Evolutionary conservation across 1,140 invertebrate species (phyloP).

Genomic region (Drosophila navojoa): DNA sequence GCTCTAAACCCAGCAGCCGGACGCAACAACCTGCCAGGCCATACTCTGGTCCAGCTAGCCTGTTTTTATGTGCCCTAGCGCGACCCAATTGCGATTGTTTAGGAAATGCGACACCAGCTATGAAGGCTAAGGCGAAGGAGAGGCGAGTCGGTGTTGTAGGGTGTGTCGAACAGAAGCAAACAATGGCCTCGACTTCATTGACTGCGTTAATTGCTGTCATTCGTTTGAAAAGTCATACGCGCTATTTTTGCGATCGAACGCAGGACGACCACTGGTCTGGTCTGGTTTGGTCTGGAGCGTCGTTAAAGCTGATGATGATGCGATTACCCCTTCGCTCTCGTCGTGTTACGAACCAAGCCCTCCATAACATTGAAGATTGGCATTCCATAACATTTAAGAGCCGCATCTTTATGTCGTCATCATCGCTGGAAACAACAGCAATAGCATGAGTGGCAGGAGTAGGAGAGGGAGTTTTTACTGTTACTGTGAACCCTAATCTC

Average conservation of each 20-base stretch:
- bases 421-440: conserved; percentile 36
- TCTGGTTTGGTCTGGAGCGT: conserved; percentile 22
- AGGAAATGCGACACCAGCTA: conserved; percentile 1
- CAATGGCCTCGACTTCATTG: conserved; percentile 74
- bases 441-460: not conserved
- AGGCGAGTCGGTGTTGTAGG: not conserved
- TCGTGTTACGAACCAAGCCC: conserved; percentile 3
- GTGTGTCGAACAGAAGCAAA: conserved; percentile 46
- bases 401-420: conserved; percentile 50
- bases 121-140: conserved; percentile 54
- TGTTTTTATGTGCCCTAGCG: conserved; percentile 76
- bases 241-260: conserved; percentile 49
- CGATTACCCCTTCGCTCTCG: conserved; percentile 71
- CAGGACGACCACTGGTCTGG: conserved; percentile 18
- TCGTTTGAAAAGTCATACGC: conserved; percentile 79
- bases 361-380: conserved; percentile 54
- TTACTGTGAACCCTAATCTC: conserved; percentile 59
- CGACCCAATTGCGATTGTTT: conserved; percentile 38
- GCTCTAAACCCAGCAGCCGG: conserved; percentile 5
- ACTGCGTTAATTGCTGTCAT: conserved; percentile 81
- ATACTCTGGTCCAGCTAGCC: conserved; percentile 18
- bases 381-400: conserved; percentile 57
- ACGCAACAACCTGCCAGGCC: not conserved
- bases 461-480: not conserved
- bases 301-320: conserved; percentile 79